These are phyloP conservation scores for Druon quercuslanigerum DNA, from an alignment of 1,140 invertebrate species.

Conservation along the genomic window DNA sequence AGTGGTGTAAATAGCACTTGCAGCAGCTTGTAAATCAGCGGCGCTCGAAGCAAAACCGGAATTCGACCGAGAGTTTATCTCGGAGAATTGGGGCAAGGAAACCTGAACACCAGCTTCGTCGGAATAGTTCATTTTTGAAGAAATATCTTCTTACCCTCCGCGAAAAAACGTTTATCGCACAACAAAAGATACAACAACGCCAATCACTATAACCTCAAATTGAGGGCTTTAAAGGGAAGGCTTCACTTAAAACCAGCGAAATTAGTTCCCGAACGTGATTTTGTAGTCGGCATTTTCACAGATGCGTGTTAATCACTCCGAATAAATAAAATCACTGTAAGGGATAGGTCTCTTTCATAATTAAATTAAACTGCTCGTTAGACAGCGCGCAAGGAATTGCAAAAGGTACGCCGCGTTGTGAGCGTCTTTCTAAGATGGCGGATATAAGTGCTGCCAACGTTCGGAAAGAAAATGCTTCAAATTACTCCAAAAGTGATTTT, in stretches of 20 bases:
- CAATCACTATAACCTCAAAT: constrained; percentile 48
- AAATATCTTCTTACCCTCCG: background rate
- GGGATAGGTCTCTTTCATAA: background rate
- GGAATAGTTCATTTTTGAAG: constrained; percentile 66
- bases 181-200: constrained; percentile 40
- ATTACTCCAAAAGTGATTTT: background rate
- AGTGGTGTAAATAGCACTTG: constrained; percentile 63
- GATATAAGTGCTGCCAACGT: constrained; percentile 46
- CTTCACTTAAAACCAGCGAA: constrained; percentile 9
- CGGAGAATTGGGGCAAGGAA: constrained; percentile 68
- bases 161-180: constrained; percentile 9
- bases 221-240: background rate
- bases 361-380: constrained; percentile 43
- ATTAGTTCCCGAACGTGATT: background rate
- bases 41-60: constrained; percentile 54
- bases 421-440: constrained; percentile 57
- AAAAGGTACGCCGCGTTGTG: constrained; percentile 56
- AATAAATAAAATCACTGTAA: background rate
- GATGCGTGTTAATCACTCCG: background rate
- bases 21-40: constrained; percentile 50
- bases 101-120: constrained; percentile 58
- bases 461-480: background rate
- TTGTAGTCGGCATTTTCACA: constrained; percentile 9
- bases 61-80: constrained; percentile 60
- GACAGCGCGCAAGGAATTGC: constrained; percentile 41